Conservation (phyloP, 2,888 invertebrate species). For the Macrophya alboannulata region DNA sequence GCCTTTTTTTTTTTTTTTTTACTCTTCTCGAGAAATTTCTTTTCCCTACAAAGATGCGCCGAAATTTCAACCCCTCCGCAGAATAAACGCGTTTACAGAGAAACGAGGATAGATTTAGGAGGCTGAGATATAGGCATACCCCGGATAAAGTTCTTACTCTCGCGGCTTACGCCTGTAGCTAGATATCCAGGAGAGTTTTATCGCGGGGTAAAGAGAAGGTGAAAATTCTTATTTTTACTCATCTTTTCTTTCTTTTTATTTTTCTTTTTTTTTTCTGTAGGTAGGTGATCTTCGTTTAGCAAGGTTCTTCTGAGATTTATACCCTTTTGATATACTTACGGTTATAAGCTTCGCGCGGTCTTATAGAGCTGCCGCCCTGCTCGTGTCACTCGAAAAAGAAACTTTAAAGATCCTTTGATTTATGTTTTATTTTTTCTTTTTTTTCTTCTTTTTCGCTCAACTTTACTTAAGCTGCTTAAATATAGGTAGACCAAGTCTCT, state of each 20-base stretch:
- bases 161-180: background rate
- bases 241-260: background rate
- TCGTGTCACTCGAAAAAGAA: background rate
- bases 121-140: background rate
- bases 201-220: background rate
- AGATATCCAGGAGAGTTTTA: background rate
- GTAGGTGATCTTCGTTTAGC: slow-evolving; percentile 30
- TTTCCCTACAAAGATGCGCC: background rate
- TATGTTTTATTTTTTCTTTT: background rate
- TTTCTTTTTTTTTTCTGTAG: background rate
- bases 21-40: background rate
- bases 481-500: background rate
- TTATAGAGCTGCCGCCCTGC: background rate
- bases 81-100: background rate
- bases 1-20: background rate
- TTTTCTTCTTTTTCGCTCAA: background rate
- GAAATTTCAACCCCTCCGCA: background rate
- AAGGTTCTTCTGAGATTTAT: slow-evolving; percentile 24
- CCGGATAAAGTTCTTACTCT: background rate
- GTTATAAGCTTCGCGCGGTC: background rate
- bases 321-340: slow-evolving; percentile 18
- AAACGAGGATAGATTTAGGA: slow-evolving; percentile 12
- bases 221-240: background rate
- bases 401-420: slow-evolving; percentile 17
- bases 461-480: slow-evolving; percentile 3